A percentile compares a stretch with the other conserved stretches of the same genome.
Evolutionary conservation across 2,888 invertebrate species (phyloP).

Genomic region (Caenorhabditis auriculariae): DNA sequence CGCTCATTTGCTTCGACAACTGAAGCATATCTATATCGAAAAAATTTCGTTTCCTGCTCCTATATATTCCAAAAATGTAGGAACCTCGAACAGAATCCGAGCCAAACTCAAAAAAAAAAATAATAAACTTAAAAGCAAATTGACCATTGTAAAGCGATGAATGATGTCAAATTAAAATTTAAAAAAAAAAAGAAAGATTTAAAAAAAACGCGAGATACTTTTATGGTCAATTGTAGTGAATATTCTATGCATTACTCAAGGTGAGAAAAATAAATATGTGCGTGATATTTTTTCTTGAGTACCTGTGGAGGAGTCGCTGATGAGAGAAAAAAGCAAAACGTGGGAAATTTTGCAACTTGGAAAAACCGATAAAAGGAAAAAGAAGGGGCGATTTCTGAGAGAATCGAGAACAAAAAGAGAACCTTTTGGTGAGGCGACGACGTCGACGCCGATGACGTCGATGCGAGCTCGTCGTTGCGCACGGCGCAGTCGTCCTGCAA

Average conservation of each 20-base stretch:
- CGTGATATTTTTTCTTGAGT: neutral
- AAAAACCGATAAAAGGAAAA: conserved; percentile 2
- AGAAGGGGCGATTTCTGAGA: conserved; percentile 4
- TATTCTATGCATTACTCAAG: too few relatives aligned
- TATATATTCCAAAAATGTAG: too few relatives aligned
- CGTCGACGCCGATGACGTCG: too few relatives aligned
- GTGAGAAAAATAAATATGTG: neutral
- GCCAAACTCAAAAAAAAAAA: too few relatives aligned
- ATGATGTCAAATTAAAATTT: neutral
- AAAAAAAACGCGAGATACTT: conserved; percentile 6
- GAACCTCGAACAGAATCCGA: too few relatives aligned
- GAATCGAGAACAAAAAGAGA: conserved; percentile 8
- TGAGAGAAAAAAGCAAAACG: conserved; percentile 5
- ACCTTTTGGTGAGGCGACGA: too few relatives aligned
- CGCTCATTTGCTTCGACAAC: too few relatives aligned
- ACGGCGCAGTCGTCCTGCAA: conserved; percentile 37
- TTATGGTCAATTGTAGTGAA: neutral
- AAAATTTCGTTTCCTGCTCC: too few relatives aligned
- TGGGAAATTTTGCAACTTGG: conserved; percentile 4
- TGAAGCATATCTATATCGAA: too few relatives aligned
- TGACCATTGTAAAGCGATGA: too few relatives aligned
- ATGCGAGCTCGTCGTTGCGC: conserved; percentile 28
- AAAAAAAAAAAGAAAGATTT: conserved; percentile 9
- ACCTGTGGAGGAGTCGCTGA: neutral
- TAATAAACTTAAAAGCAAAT: too few relatives aligned